Percentiles rank a stretch among this genome's conserved stretches.
phyloP scores from a whole-genome alignment of 2,888 invertebrate genomes.

The Holacanthella duospinosa region DNA sequence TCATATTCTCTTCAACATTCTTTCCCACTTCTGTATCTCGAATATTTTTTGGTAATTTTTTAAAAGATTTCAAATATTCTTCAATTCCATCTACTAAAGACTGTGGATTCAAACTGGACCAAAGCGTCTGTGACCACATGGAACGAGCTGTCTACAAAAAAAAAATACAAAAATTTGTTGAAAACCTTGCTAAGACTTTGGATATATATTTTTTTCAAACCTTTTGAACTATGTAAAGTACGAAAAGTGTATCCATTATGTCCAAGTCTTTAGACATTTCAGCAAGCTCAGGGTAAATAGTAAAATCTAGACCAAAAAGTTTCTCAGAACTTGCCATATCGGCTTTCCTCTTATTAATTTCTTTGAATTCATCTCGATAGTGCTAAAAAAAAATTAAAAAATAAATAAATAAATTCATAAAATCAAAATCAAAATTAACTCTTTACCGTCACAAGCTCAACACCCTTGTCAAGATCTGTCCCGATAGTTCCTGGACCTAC shows the following conservation, averaged over 20 bases:
- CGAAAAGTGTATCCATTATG: constrained; percentile 60
- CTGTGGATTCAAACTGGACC: constrained; percentile 79
- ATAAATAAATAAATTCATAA: too few relatives aligned
- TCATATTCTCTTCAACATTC: constrained; percentile 65
- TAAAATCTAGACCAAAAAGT: constrained; percentile 74
- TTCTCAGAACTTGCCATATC: constrained; percentile 63
- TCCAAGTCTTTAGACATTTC: constrained; percentile 44
- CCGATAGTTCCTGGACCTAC: constrained; percentile 69
- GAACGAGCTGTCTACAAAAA: constrained; percentile 54
- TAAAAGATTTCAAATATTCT: constrained; percentile 64
- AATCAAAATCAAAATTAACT: constrained; percentile 8
- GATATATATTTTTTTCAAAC: too few relatives aligned
- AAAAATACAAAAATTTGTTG: constrained; percentile 42
- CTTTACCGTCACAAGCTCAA: constrained; percentile 59
- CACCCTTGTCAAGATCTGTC: constrained; percentile 62
- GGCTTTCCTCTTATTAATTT: constrained; percentile 54
- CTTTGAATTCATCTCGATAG: constrained; percentile 55
- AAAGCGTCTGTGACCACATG: constrained; percentile 73
- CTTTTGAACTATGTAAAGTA: too few relatives aligned
- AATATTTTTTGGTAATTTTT: constrained; percentile 58
- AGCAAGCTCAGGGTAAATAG: constrained; percentile 66
- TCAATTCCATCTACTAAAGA: constrained; percentile 77
- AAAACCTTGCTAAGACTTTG: too few relatives aligned
- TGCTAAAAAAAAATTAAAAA: constrained; percentile 46
- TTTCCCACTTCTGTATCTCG: constrained; percentile 52